phyloP scores from a whole-genome alignment of 1,140 invertebrate species.

The Drosophila hydei region DNA sequence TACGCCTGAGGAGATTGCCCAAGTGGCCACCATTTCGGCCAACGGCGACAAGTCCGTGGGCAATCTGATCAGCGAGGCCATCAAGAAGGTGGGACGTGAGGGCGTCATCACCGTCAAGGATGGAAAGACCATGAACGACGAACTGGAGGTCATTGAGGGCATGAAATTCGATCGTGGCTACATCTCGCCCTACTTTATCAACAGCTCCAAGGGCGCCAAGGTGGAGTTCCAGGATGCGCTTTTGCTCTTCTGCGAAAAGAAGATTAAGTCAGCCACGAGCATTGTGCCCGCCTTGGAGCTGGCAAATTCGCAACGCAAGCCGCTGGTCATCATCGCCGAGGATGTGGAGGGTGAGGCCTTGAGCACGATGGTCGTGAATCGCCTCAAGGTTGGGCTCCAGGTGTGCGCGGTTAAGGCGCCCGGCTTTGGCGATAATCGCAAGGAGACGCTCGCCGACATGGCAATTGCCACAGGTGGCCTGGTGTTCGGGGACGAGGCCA shows the following conservation, averaged over 20 bases:
- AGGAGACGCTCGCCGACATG: constrained; percentile 98
- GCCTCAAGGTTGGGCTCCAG: constrained; percentile 97
- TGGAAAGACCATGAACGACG: constrained; percentile 98
- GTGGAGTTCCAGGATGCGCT: constrained; percentile 99
- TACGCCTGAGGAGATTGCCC: constrained; percentile 99
- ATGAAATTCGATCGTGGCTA: constrained; percentile 99
- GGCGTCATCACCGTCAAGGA: constrained; percentile 99
- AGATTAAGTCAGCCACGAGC: constrained; percentile 97
- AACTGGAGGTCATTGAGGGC: constrained; percentile 98
- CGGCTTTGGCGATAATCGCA: constrained; percentile 99
- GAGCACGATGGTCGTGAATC: constrained; percentile 98
- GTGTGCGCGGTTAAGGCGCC: constrained; percentile 99
- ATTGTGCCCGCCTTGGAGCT: constrained; percentile 99
- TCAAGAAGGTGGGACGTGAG: constrained; percentile 98
- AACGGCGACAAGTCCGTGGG: constrained; percentile 98
- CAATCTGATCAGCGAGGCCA: constrained; percentile 97
- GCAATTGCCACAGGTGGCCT: constrained; percentile 98
- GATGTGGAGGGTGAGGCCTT: constrained; percentile 99
- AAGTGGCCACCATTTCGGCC: constrained; percentile 99
- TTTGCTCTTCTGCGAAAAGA: constrained; percentile 97
- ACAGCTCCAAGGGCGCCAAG: constrained; percentile 98
- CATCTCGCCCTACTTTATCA: constrained; percentile 99
- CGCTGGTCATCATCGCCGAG: constrained; percentile 98
- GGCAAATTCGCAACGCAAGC: constrained; percentile 96
- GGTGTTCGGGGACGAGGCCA: constrained; percentile 99